Evolutionary conservation across 1,140 invertebrate species (phyloP).

Genomic region (Cheumatopsyche charites): DNA sequence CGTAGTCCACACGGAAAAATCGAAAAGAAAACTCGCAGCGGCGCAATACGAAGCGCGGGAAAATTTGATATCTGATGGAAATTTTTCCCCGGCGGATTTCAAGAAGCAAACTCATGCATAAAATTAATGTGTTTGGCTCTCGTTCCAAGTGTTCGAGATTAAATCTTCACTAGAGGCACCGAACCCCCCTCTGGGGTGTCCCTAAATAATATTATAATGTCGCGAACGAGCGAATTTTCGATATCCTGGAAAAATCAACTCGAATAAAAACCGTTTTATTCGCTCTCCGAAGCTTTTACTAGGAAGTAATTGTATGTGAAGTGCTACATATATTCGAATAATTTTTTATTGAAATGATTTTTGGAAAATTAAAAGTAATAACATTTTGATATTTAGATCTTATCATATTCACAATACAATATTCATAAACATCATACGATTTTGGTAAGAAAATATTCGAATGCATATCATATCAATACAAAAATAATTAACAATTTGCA

Average conservation of each 20-base stretch:
- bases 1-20: background rate
- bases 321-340: too few relatives aligned
- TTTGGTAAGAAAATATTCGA: too few relatives aligned
- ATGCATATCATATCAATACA: too few relatives aligned
- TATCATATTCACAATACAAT: too few relatives aligned
- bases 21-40: background rate
- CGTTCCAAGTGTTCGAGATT: constrained; percentile 13
- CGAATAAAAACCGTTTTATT: too few relatives aligned
- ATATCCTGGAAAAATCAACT: background rate
- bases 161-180: background rate
- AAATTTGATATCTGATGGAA: constrained; percentile 21
- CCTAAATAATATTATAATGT: constrained; percentile 6
- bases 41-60: constrained; percentile 6
- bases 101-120: constrained; percentile 23
- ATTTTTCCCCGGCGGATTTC: constrained; percentile 14
- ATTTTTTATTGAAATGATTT: too few relatives aligned
- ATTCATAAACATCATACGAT: too few relatives aligned
- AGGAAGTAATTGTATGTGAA: too few relatives aligned
- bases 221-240: constrained; percentile 5
- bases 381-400: too few relatives aligned
- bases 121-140: constrained; percentile 22
- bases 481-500: too few relatives aligned
- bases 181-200: background rate
- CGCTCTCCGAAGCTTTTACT: too few relatives aligned
- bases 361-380: too few relatives aligned